Evolutionary conservation across 2,113 vertebrate genomes (phyloP), one percentile per base, ranked within the genome.

Genomic region (Willisornis vidua): DNA sequence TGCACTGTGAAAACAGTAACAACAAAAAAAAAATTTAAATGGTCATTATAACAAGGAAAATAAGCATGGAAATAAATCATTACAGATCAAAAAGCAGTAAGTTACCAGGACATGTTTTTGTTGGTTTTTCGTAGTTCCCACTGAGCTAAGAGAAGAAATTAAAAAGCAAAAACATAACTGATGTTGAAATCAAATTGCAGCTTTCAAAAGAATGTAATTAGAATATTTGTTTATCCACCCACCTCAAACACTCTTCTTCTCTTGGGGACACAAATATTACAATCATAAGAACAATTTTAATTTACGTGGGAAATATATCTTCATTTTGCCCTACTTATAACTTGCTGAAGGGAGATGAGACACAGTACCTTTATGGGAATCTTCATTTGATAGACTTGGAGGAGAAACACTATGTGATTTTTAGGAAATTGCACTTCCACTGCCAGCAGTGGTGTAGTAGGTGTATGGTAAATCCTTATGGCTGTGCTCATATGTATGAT

Each of bases 241-340:
- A 96, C 88, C 93, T 96, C 93, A 71, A 91, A 76, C 48, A 29
- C 49, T 76, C 43, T 35, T 55, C 62, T 81, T 65, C 94, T 96
- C 92, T 71, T 71, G 87, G 85, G 95, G 79, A 97, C 94, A 93
- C 43, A 96, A 96, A 74, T 93, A 97, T 77, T 86, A 41, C 90
- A 94, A 48, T 80, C 68, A n/a, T 37, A 95, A 86, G 72, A 93
- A 94, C 52, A 83, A 93, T 92, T 94, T 93, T 88, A 95, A 92
- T 96, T 94, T 81, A 88, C 5, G 13, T 96, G 88, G 92, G 94
- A 96, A 97, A 86, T 71, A 22, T 26, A 63, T 92, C 65, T 92
- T 90, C 19, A 29, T 93, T 86, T 86, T 88, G 31, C 35, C 14
- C 7, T 76, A 18, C 67, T 92, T 70, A 3, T 14, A 79, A 79